Evolutionary conservation across 2,113 vertebrate genomes (phyloP).

Genomic region (Lagenorhynchus albirostris): DNA sequence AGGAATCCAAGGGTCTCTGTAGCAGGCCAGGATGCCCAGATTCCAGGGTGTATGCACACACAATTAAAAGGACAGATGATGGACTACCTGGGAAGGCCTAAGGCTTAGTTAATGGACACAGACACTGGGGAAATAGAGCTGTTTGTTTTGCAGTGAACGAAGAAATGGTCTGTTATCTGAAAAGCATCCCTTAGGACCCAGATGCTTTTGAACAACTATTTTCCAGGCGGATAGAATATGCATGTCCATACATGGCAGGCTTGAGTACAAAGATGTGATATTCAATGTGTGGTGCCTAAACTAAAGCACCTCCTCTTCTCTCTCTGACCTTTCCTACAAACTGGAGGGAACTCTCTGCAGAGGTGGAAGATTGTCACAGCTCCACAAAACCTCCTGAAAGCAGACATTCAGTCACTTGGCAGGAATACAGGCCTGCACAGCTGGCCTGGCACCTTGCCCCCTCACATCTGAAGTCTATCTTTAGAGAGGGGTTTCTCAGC

Average conservation of each 20-base stretch:
- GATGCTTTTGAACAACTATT: background rate
- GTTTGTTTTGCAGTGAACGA: background rate
- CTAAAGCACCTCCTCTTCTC: background rate
- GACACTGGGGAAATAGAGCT: background rate
- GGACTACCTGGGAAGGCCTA: background rate
- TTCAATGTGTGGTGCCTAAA: background rate
- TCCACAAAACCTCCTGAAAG: background rate
- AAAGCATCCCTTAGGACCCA: background rate
- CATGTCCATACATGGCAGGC: background rate
- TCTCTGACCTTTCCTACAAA: background rate
- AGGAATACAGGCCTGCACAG: conserved; percentile 38
- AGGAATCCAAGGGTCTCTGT: background rate
- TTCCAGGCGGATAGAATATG: background rate
- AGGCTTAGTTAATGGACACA: background rate
- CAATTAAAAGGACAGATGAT: background rate
- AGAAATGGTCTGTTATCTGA: background rate
- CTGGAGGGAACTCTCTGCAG: background rate
- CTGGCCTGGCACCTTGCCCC: conserved; percentile 62
- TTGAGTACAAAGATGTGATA: background rate
- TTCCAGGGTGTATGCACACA: background rate
- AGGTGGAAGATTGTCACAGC: background rate
- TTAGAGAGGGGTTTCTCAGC: background rate
- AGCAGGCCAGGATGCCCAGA: background rate
- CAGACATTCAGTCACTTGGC: conserved; percentile 57
- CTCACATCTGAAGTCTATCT: conserved; percentile 46